Conservation (phyloP, 1,140 invertebrate genomes). For the Melanaphis sacchari region DNA sequence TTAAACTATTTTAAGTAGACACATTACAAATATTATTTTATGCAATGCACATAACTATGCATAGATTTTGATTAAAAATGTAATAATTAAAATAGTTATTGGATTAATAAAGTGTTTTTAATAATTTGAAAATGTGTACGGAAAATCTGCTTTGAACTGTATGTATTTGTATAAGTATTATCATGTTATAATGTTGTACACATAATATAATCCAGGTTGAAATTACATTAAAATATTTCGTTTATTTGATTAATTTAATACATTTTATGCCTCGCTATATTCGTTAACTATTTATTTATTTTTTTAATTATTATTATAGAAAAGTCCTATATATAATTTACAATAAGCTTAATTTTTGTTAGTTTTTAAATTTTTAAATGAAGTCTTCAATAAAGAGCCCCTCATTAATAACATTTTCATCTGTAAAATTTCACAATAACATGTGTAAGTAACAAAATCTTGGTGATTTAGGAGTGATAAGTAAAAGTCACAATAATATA, state of each 20-base stretch:
- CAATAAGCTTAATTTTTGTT: neutral
- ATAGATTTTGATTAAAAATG: neutral
- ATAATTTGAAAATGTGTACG: neutral
- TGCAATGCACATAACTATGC: no score
- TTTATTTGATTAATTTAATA: neutral
- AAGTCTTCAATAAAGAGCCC: neutral
- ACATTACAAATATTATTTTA: neutral
- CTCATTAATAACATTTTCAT: neutral
- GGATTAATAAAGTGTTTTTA: neutral
- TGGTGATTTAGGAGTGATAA: neutral
- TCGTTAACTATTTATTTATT: neutral
- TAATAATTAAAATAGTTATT: slow-evolving; percentile 5
- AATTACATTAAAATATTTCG: neutral
- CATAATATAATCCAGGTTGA: neutral
- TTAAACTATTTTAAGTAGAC: neutral
- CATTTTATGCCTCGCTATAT: neutral
- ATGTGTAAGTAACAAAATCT: no score
- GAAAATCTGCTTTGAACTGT: neutral
- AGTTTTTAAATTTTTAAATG: neutral
- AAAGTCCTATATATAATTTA: neutral
- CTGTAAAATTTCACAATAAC: neutral
- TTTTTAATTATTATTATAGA: neutral
- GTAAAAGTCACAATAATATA: neutral
- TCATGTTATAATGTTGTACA: neutral
- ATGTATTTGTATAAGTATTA: no score